Evolutionary conservation across 1,140 invertebrate genomes (phyloP).

Genomic region (Drosophila sulfurigaster): DNA sequence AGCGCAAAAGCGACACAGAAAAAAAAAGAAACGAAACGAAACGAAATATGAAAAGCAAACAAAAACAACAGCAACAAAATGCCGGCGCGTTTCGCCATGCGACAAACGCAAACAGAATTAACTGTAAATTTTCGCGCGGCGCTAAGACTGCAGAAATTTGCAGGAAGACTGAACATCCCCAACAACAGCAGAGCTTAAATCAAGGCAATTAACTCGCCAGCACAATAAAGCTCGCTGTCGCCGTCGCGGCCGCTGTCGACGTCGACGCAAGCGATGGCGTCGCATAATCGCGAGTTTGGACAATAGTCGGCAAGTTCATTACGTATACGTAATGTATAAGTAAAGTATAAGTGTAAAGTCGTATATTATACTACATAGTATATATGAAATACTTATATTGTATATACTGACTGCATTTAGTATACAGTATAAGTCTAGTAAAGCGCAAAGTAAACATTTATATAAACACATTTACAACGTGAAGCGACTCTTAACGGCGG

Average conservation of each 20-base stretch:
- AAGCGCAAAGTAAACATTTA: constrained; percentile 11
- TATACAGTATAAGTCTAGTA: not conserved
- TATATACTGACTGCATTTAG: too few relatives aligned
- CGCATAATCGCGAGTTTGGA: constrained; percentile 18
- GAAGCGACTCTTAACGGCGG: constrained; percentile 9
- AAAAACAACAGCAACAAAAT: constrained; percentile 17
- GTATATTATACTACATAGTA: constrained; percentile 12
- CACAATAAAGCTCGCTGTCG: not conserved
- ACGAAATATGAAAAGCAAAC: constrained; percentile 20
- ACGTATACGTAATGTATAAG: constrained; percentile 55
- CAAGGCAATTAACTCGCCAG: constrained; percentile 45
- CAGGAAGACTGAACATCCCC: constrained; percentile 25
- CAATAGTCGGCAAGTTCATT: constrained; percentile 23
- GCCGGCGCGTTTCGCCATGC: constrained; percentile 38
- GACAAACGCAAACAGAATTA: constrained; percentile 33
- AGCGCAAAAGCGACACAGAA: not conserved
- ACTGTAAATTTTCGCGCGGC: constrained; percentile 35
- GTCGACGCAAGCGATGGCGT: constrained; percentile 32
- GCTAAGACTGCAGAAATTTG: constrained; percentile 17
- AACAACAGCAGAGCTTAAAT: constrained; percentile 30
- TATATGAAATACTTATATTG: not conserved
- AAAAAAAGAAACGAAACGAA: constrained; percentile 11
- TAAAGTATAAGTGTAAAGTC: constrained; percentile 42
- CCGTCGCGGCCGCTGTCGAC: not conserved
- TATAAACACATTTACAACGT: constrained; percentile 34